Percentiles rank a stretch among this genome's conserved stretches.
These are phyloP conservation scores for Amphimedon queenslandica DNA, from an alignment of 37 sponge, comb jelly and placozoan species.

Conservation along the genomic window DNA sequence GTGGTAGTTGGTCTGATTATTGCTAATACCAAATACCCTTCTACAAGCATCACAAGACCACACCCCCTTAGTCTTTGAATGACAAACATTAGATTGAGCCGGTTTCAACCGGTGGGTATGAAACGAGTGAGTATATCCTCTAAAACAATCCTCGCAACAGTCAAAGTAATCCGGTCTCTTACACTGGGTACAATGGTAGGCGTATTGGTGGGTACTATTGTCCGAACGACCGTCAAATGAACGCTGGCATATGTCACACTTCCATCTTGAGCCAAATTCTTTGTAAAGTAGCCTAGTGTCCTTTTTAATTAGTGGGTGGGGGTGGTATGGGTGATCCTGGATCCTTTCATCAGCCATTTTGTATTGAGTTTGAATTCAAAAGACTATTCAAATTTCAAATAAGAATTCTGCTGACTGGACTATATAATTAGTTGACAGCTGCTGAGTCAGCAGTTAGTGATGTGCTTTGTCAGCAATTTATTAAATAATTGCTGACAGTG, in stretches of 20 bases:
- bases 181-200: constrained; percentile 43
- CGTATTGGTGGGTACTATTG: neutral
- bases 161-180: constrained; percentile 30
- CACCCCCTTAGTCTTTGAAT: constrained; percentile 36
- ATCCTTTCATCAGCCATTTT: neutral
- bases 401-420: too few species aligned
- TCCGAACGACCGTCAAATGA: neutral
- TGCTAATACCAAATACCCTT: constrained; percentile 10
- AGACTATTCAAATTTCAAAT: too few species aligned
- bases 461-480: too few species aligned
- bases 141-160: constrained; percentile 34
- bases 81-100: constrained; percentile 14
- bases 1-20: constrained; percentile 8
- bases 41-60: constrained; percentile 67
- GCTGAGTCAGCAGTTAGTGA: too few species aligned
- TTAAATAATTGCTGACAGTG: too few species aligned
- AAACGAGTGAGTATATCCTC: constrained; percentile 37
- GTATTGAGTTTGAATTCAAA: too few species aligned
- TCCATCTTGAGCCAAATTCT: constrained; percentile 12
- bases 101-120: constrained; percentile 50
- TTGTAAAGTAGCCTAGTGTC: constrained; percentile 5
- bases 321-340: constrained; percentile 28
- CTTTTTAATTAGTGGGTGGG: constrained; percentile 7
- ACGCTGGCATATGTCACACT: constrained; percentile 26
- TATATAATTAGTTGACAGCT: too few species aligned